Conservation (phyloP, 2,888 invertebrate species). For the Drosophila rubida region DNA sequence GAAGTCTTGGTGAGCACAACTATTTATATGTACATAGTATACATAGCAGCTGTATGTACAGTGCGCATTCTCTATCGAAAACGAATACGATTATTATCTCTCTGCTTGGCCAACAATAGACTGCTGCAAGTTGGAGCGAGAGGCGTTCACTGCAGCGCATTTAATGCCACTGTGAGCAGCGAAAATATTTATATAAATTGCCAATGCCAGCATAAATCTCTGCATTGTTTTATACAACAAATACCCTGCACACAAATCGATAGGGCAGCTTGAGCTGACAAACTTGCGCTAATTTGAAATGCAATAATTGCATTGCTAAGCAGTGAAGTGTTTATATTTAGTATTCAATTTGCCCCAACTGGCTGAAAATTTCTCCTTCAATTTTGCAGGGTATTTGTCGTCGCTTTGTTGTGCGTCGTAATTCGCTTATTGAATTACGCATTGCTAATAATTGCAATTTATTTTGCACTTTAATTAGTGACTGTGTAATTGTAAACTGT, state of each 20-base stretch:
- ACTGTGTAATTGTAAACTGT: background rate
- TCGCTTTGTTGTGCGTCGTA: background rate
- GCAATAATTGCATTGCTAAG: too few species aligned
- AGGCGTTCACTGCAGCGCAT: background rate
- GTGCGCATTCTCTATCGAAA: too few species aligned
- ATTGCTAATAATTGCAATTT: background rate
- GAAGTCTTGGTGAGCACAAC: background rate
- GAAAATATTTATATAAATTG: conserved; percentile 10
- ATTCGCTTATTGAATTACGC: background rate
- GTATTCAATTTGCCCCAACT: too few species aligned
- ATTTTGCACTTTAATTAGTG: conserved; percentile 4
- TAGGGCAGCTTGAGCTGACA: too few species aligned
- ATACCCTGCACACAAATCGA: background rate
- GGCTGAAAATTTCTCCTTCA: background rate
- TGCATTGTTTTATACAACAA: background rate
- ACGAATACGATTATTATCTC: too few species aligned
- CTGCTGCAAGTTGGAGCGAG: too few species aligned
- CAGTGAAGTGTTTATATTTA: too few species aligned
- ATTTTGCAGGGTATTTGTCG: too few species aligned
- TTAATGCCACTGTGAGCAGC: background rate
- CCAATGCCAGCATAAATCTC: background rate
- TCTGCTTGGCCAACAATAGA: too few species aligned
- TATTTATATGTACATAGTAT: background rate
- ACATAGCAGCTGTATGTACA: too few species aligned
- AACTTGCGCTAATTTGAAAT: too few species aligned